Evolutionary conservation across 1,140 invertebrate species (phyloP), one percentile per base, ranked within the genome.

Genomic region (Hydropsyche tenuis): DNA sequence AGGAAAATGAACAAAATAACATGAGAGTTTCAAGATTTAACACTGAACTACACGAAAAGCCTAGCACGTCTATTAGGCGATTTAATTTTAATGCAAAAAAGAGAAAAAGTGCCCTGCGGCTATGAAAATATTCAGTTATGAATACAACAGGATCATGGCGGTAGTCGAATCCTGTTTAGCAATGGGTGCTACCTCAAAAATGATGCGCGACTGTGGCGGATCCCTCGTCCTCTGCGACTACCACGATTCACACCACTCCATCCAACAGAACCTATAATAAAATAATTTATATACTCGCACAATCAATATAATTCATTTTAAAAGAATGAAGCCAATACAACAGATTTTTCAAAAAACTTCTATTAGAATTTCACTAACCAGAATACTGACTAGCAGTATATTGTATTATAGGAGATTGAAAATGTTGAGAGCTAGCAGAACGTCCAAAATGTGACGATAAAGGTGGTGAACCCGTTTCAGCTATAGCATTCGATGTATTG

Each of bases 151-250:
- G 65, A 51, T 74, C 65, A 74, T 2, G 72, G 73, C 27, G 68
- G 64, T 16, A 75, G 56, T 25, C 73, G 22, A 66, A 77, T 73
- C 60, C 76, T 69, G 71, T 73, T 75, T 5, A 75, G 72, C 11
- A 77, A 64, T 46, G 76, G 71, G 71, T 76, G 74, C 75, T 78
- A 78, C 74, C 77, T 70, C n/a, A 74, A 63, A 65, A 78, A 78
- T 25, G 74, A 74, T 0, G 72, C 68, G 1, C 77, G 77, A 25
- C 69, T 48, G 69, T 78, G 74, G 5, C 77, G 72, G 0, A 74
- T 64, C 2, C 77, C 77, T 4, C 77, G 72, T 12, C 72, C 68
- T 20, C 77, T 69, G 1, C 77, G 72, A 23, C 74, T 70, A 2
- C 74, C 74, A 7, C 77, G 68, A 25, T 30, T 64, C 11, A 73